Percentiles rank a stretch among this genome's conserved stretches.
Evolutionary conservation across 2,113 vertebrate genomes (phyloP).

Genomic region (Physeter macrocephalus): DNA sequence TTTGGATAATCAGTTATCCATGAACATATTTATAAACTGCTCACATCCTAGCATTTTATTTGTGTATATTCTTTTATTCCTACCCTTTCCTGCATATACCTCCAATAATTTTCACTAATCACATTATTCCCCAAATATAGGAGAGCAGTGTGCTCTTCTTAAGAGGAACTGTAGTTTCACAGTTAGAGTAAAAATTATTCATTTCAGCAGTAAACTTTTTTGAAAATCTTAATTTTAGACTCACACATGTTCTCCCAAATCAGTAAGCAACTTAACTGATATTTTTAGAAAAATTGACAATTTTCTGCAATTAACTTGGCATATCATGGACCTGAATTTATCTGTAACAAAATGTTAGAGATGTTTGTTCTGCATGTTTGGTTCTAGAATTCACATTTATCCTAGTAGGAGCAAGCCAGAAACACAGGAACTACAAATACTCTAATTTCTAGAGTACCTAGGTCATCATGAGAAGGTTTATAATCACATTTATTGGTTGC

Average conservation of each 20-base stretch:
- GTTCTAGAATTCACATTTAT: slow-evolving; percentile 13
- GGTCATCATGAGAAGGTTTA: background rate
- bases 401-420: background rate
- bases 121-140: background rate
- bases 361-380: background rate
- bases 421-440: background rate
- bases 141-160: background rate
- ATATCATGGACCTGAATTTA: slow-evolving; percentile 2
- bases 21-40: background rate
- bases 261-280: background rate
- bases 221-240: background rate
- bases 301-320: background rate
- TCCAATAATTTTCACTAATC: background rate
- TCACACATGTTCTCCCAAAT: background rate
- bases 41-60: background rate
- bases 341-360: background rate
- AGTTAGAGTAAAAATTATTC: background rate
- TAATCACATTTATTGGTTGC: background rate
- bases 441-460: background rate
- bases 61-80: background rate
- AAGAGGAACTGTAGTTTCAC: background rate
- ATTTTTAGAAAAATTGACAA: background rate
- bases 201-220: background rate
- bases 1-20: background rate
- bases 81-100: background rate